Conservation (phyloP, 2,797 vertebrate species). For the Cossypha niveicapilla region DNA sequence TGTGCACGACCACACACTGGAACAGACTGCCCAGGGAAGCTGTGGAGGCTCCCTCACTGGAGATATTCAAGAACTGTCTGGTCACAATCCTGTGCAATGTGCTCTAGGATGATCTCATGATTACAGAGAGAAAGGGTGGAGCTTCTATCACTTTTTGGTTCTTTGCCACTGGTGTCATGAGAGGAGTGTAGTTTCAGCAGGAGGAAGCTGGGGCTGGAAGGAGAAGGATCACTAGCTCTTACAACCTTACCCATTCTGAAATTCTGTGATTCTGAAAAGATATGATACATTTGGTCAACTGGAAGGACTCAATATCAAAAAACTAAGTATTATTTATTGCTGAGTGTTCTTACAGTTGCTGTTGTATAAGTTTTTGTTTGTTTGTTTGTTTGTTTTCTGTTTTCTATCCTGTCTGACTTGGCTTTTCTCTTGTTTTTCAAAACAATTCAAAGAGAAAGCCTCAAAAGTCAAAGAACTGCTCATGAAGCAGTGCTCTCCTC, state of each 20-base stretch:
- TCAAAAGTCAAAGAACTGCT: not conserved
- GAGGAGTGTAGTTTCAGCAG: not conserved
- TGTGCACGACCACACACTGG: rapidly evolving
- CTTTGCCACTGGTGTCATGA: rapidly evolving
- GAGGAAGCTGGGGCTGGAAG: not conserved
- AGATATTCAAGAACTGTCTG: not conserved
- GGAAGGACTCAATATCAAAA: not conserved
- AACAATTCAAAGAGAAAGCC: not conserved
- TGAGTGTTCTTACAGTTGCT: not conserved
- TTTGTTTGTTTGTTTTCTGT: too few species aligned
- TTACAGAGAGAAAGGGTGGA: not conserved
- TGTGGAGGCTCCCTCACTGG: not conserved
- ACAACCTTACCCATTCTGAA: not conserved
- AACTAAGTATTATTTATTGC: not conserved
- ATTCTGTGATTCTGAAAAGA: not conserved
- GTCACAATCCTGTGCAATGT: not conserved
- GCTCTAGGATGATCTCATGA: not conserved
- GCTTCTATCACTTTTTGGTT: not conserved
- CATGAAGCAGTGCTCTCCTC: not conserved
- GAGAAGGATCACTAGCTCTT: not conserved
- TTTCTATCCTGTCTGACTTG: not conserved
- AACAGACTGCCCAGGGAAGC: not conserved
- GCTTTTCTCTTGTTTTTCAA: not conserved
- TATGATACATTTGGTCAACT: rapidly evolving
- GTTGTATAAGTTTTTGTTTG: too few species aligned